Evolutionary conservation across 2,888 invertebrate genomes (phyloP), one percentile per base, ranked within the genome.

Genomic region (Cheilosia grossa): DNA sequence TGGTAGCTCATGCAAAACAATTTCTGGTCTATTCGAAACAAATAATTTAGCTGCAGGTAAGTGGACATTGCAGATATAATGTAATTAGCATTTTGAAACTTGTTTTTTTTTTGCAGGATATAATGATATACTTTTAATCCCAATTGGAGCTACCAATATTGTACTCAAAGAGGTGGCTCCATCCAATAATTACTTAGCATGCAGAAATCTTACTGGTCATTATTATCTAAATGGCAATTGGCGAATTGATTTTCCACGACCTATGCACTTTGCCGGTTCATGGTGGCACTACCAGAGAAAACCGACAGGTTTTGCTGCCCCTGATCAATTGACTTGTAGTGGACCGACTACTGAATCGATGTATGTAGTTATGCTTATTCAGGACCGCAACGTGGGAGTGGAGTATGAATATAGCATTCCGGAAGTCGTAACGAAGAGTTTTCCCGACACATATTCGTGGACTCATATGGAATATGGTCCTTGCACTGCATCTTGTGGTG

Each of bases 161-260:
- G 91, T 93, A 17, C 95, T 99, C 72, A 93, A 94, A 88, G 99
- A 99, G 93, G 91, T 94, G 2, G 92, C 93, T 51, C 94, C 97
- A 1, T 97, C 98, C 0, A 97, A 96, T 90, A 99, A 99, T 92
- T 98, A 98, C 92, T 93, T 91, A 96, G 98, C 98, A 5, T 93
- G 98, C 61, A 94, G 98, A 87, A 97, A 97, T 91, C 93, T 94
- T 72, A 93, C 95, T 58, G 96, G 96, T 4, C 94, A 96, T 88
- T 99, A 96, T 91, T 98, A 97, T 90, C 93, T 99, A 66, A 99
- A 99, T 92, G 99, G 99, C 1, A 96, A 98, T 91, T 98, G 97
- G 95, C 95, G 96, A 90, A 98, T 99, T 89, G 97, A 98, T 92
- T 97, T 97, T 90, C 97, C 98, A 0, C 94, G 96, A 67, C 94